phyloP scores from a whole-genome alignment of 2,888 invertebrate species.

The Parthenolecanium corni region DNA sequence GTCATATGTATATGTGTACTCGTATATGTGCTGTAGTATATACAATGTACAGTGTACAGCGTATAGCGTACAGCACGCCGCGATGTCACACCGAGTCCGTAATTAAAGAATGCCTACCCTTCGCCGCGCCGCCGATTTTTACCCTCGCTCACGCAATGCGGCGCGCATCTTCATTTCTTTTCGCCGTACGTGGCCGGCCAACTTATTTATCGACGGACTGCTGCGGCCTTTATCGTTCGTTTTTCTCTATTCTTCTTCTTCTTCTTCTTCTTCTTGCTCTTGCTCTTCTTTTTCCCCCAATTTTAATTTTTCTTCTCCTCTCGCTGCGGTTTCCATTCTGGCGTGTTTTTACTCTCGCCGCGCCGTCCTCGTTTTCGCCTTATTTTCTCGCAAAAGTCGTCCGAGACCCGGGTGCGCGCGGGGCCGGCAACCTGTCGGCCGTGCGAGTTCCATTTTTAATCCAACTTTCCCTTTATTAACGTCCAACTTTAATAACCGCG shows the following conservation, averaged over 20 bases:
- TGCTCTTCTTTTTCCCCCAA: too few relatives aligned
- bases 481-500: slow-evolving; percentile 26
- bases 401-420: too few relatives aligned
- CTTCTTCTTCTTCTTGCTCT: too few relatives aligned
- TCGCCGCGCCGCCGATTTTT: slow-evolving; percentile 1
- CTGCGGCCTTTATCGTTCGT: slow-evolving; percentile 17
- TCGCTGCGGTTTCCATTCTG: too few relatives aligned
- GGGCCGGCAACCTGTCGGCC: neutral
- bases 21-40: too few relatives aligned
- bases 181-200: slow-evolving; percentile 16
- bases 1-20: too few relatives aligned
- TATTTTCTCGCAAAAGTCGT: too few relatives aligned
- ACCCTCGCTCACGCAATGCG: slow-evolving; percentile 19
- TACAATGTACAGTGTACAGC: too few relatives aligned
- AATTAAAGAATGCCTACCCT: slow-evolving; percentile 27
- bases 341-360: too few relatives aligned
- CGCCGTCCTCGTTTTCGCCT: too few relatives aligned
- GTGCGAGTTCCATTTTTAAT: slow-evolving; percentile 27
- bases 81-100: slow-evolving; percentile 28
- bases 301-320: too few relatives aligned
- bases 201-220: slow-evolving; percentile 25
- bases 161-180: too few relatives aligned
- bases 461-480: slow-evolving; percentile 28
- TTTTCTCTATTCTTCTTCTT: neutral
- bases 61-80: slow-evolving; percentile 23